Conservation (phyloP, 1,140 invertebrate species). For the Leptinotarsa defecta region DNA sequence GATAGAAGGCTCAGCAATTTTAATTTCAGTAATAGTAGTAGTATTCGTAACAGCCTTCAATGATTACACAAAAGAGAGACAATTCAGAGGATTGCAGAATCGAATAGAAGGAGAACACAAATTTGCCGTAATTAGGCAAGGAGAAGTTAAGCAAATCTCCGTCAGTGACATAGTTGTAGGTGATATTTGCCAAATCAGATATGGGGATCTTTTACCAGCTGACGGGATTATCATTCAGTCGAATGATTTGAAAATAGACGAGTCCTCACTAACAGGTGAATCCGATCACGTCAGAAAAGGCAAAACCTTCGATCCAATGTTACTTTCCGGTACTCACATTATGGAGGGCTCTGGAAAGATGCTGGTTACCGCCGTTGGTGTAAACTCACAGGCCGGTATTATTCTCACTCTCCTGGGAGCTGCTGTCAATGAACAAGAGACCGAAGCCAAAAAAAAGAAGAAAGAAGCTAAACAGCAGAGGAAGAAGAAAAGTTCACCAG, state of each 20-base stretch:
- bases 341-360: constrained; percentile 99
- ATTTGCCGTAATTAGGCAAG: constrained; percentile 93
- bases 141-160: constrained; percentile 90
- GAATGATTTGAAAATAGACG: constrained; percentile 98
- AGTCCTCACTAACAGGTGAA: constrained; percentile 98
- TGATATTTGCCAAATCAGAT: constrained; percentile 98
- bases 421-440: constrained; percentile 88
- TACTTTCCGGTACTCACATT: constrained; percentile 98
- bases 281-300: constrained; percentile 99
- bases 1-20: constrained; percentile 97
- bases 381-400: constrained; percentile 99
- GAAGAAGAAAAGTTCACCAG: constrained; percentile 85
- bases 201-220: constrained; percentile 95
- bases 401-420: constrained; percentile 98
- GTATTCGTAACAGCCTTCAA: constrained; percentile 98
- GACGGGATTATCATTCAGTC: constrained; percentile 98
- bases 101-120: constrained; percentile 99
- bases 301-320: constrained; percentile 89
- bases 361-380: constrained; percentile 96
- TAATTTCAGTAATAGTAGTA: constrained; percentile 97
- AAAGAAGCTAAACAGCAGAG: constrained; percentile 94
- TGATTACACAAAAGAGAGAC: constrained; percentile 98
- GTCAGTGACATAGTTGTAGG: constrained; percentile 98
- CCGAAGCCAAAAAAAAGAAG: constrained; percentile 91
- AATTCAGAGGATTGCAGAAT: constrained; percentile 95